These are phyloP conservation scores for Arizona elegans DNA, from an alignment of 2,113 vertebrate genomes.

Conservation along the genomic window DNA sequence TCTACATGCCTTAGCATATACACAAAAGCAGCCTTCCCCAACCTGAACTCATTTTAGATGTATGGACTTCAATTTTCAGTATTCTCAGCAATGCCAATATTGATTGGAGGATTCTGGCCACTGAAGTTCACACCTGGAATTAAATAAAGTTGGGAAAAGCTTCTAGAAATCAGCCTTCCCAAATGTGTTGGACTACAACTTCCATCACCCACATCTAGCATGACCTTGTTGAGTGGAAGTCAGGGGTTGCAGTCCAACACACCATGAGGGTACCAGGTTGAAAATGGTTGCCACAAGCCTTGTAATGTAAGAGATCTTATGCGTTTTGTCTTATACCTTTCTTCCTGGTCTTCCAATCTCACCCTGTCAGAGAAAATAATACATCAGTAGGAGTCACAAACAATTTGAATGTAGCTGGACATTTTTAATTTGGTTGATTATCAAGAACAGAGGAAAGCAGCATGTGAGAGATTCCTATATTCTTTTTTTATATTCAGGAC, in stretches of 20 bases:
- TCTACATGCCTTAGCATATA: neutral
- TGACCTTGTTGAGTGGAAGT: neutral
- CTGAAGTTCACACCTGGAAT: neutral
- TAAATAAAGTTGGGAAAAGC: neutral
- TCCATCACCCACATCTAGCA: neutral
- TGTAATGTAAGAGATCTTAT: conserved; percentile 2
- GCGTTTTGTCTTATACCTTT: conserved; percentile 81
- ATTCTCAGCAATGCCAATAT: neutral
- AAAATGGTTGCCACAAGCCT: neutral
- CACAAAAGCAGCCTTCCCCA: neutral
- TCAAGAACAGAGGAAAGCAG: neutral
- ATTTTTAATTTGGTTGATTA: neutral
- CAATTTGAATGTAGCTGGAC: neutral
- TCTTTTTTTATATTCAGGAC: neutral
- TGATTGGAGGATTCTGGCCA: neutral
- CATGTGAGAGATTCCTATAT: neutral
- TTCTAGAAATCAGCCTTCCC: neutral
- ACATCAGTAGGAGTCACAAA: conserved; percentile 40
- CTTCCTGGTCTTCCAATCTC: conserved; percentile 96
- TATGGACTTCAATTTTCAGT: neutral
- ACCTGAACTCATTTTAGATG: neutral
- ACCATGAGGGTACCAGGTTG: neutral
- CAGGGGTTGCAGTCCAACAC: neutral
- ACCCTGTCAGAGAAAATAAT: conserved; percentile 78
- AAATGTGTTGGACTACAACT: neutral